phyloP scores from a whole-genome alignment of 2,797 vertebrate species.

The Huso huso region DNA sequence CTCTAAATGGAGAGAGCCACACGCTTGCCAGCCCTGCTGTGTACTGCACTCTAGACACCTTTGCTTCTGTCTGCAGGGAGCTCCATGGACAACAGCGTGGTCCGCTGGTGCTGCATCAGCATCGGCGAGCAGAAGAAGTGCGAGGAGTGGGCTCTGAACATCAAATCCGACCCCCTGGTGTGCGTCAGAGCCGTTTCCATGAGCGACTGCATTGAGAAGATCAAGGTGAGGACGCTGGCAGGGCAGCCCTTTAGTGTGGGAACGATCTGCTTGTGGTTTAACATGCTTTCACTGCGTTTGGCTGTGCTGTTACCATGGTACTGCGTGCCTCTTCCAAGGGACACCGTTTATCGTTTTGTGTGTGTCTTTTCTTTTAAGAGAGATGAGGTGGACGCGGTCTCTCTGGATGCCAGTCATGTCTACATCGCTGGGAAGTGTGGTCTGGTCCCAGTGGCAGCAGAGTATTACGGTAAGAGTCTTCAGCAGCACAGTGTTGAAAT shows the following conservation, averaged over 20 bases:
- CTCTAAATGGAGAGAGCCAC: too few species aligned
- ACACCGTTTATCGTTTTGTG: not conserved
- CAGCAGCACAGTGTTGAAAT: not conserved
- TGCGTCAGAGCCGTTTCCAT: conserved; percentile 72
- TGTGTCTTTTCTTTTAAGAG: conserved; percentile 49
- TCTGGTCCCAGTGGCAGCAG: conserved; percentile 75
- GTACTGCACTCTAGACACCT: not conserved
- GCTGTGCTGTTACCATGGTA: not conserved
- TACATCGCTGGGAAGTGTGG: conserved; percentile 80
- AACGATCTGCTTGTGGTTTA: not conserved
- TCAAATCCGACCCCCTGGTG: conserved; percentile 76
- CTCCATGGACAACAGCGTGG: conserved; percentile 78
- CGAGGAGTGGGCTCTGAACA: conserved; percentile 79
- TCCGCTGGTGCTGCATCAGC: conserved; percentile 89
- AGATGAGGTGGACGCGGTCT: conserved; percentile 79
- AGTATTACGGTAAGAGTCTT: conserved; percentile 71
- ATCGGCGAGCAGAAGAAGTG: conserved; percentile 77
- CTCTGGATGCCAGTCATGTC: conserved; percentile 76
- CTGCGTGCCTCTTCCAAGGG: too few species aligned
- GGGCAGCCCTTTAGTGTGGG: conserved; percentile 15
- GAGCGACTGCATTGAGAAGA: conserved; percentile 76
- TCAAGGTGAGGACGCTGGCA: conserved; percentile 60
- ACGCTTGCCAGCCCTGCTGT: too few species aligned
- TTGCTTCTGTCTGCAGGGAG: conserved; percentile 57
- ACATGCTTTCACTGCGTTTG: not conserved